Evolutionary conservation across 2,113 vertebrate species (phyloP).

Genomic region (Panthera tigris): DNA sequence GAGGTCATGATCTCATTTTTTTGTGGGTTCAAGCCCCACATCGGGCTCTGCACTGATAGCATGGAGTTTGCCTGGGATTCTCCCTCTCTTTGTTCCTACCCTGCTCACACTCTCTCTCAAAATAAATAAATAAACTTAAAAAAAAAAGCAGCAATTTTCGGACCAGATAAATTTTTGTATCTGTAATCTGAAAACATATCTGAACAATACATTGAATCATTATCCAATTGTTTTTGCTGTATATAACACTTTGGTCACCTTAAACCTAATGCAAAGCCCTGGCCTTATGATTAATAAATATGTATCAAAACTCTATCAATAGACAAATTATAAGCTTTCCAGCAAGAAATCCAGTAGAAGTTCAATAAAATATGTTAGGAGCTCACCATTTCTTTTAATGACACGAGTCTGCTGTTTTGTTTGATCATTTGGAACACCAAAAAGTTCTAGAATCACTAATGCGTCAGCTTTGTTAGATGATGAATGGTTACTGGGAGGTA

Average conservation of each 20-base stretch:
- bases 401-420: slow-evolving; percentile 83
- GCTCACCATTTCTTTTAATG: slow-evolving; percentile 91
- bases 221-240: not conserved
- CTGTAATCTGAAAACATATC: not conserved
- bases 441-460: slow-evolving; percentile 88
- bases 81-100: too few relatives aligned
- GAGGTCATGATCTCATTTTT: too few relatives aligned
- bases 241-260: not conserved
- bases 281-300: not conserved
- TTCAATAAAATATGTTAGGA: not conserved
- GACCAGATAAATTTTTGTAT: not conserved
- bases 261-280: not conserved
- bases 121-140: too few relatives aligned
- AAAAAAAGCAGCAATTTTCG: not conserved
- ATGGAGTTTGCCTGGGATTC: too few relatives aligned
- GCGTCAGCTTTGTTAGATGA: slow-evolving; percentile 85
- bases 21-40: too few relatives aligned
- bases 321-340: not conserved
- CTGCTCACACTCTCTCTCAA: too few relatives aligned
- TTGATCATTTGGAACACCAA: slow-evolving; percentile 86
- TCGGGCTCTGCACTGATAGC: too few relatives aligned
- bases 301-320: not conserved
- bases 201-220: not conserved
- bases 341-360: not conserved
- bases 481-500: slow-evolving; percentile 82